phyloP scores from a whole-genome alignment of 2,888 invertebrate species.

The Dryobotodes eremita region DNA sequence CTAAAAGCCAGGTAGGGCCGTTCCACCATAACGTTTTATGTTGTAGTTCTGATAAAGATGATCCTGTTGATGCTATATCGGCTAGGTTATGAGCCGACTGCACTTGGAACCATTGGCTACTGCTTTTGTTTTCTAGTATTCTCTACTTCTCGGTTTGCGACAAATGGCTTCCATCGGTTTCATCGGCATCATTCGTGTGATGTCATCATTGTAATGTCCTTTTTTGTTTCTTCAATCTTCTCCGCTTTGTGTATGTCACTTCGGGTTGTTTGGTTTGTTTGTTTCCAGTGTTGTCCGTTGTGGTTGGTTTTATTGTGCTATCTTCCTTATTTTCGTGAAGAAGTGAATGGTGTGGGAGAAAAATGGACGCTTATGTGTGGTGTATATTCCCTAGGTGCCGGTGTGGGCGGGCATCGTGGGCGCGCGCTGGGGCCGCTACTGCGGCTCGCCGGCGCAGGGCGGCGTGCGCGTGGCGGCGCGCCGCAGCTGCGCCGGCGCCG shows the following conservation, averaged over 20 bases:
- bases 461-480: slow-evolving; percentile 80
- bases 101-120: slow-evolving; percentile 56
- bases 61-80: slow-evolving; percentile 58
- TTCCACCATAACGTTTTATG: slow-evolving; percentile 51
- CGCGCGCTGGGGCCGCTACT: slow-evolving; percentile 75
- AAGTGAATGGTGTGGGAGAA: background rate
- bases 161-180: slow-evolving; percentile 61
- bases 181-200: too few species aligned
- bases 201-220: too few species aligned
- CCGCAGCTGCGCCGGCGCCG: slow-evolving; percentile 90
- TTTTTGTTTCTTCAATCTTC: too few species aligned
- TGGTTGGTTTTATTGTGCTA: too few species aligned
- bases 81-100: slow-evolving; percentile 60
- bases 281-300: too few species aligned
- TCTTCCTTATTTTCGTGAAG: too few species aligned
- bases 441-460: slow-evolving; percentile 67
- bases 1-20: slow-evolving; percentile 58
- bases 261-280: too few species aligned
- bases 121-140: slow-evolving; percentile 42
- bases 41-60: slow-evolving; percentile 40
- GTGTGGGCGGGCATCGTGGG: slow-evolving; percentile 85
- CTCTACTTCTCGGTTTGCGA: slow-evolving; percentile 57
- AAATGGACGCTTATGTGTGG: background rate
- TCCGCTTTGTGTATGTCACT: too few species aligned
- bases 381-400: background rate